A percentile compares a stretch with the other conserved stretches of the same genome.
Conservation (phyloP, 2,888 invertebrate species). For the Nephrocerus scutellatus region DNA sequence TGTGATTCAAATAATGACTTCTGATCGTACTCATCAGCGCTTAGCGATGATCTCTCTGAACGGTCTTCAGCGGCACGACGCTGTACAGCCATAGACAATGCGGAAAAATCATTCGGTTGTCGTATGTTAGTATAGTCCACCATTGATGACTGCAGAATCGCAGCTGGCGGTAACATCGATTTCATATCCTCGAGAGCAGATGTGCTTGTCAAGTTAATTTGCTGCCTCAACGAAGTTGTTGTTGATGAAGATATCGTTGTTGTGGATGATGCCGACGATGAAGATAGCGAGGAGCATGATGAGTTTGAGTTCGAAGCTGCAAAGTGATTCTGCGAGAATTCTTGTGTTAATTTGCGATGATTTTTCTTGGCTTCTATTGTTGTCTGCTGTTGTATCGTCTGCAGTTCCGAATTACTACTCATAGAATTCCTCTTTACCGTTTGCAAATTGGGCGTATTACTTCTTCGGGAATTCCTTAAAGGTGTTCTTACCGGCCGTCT, state of each 20-base stretch:
- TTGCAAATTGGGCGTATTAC: constrained; percentile 26
- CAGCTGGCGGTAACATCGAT: constrained; percentile 39
- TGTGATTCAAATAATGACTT: too few relatives aligned
- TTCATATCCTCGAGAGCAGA: constrained; percentile 15
- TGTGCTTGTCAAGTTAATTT: background rate
- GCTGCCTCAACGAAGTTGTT: constrained; percentile 3
- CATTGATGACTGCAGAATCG: constrained; percentile 40
- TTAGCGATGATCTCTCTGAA: too few relatives aligned
- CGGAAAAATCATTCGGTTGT: constrained; percentile 44
- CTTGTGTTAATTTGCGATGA: constrained; percentile 1
- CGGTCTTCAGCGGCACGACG: too few relatives aligned
- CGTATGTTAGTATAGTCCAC: constrained; percentile 40
- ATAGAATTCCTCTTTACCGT: constrained; percentile 8
- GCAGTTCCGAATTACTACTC: too few relatives aligned
- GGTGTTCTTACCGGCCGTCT: constrained; percentile 31
- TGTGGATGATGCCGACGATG: constrained; percentile 33
- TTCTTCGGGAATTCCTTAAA: constrained; percentile 36
- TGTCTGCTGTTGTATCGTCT: constrained; percentile 4
- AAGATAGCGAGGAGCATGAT: too few relatives aligned
- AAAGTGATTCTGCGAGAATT: too few relatives aligned
- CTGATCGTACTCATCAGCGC: too few relatives aligned
- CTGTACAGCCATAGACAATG: too few relatives aligned
- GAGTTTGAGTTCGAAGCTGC: too few relatives aligned
- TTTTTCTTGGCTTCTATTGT: constrained; percentile 11
- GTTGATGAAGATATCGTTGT: constrained; percentile 22